Evolutionary conservation across 2,888 invertebrate genomes (phyloP), one percentile per base, ranked within the genome.

Genomic region (Andrena flavipes): DNA sequence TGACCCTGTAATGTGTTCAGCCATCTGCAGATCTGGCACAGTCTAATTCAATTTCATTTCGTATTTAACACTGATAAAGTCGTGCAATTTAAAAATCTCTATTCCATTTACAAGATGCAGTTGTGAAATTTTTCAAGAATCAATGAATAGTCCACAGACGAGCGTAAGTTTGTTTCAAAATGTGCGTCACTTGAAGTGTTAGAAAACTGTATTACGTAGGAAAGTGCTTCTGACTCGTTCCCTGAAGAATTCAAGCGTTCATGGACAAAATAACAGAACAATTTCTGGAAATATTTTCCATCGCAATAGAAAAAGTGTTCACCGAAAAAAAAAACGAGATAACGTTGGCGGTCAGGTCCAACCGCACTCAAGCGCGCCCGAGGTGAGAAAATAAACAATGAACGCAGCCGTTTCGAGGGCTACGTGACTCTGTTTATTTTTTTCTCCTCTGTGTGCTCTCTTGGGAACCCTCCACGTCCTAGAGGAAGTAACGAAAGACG

Each of bases 301-400:
- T 29, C 54, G 59, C 51, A 60, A 49, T 69, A 49, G 10, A 65
- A 60, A 65, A 71, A 70, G 33, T 42, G 60, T 59, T 63, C 63
- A 63, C 54, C 5, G 42, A 42, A 13, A 16, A 54, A 56, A 78
- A 48, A 68, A 56, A 23, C 20, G 51, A 69, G 49, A 71, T 35
- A 60, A 54, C n/a, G 64, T 48, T 64, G 75, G 62, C 65, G 75
- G 62, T 62, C 54, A 73, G 63, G 59, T 30, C 51, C 56, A 74
- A 67, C 63, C 48, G 26, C 70, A 49, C 33, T 70, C 63, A 23
- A 69, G 54, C 84, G 84, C 86, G 16, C 84, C 83, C 84, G 87
- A 89, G 88, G 88, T 89, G 90, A 89, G 88, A 91, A 92, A 92
- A 91, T 91, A 92, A 92, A 92, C 92, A 90, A 35, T 63, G 71